phyloP scores from a whole-genome alignment of 2,113 vertebrate genomes.

The Willisornis vidua region DNA sequence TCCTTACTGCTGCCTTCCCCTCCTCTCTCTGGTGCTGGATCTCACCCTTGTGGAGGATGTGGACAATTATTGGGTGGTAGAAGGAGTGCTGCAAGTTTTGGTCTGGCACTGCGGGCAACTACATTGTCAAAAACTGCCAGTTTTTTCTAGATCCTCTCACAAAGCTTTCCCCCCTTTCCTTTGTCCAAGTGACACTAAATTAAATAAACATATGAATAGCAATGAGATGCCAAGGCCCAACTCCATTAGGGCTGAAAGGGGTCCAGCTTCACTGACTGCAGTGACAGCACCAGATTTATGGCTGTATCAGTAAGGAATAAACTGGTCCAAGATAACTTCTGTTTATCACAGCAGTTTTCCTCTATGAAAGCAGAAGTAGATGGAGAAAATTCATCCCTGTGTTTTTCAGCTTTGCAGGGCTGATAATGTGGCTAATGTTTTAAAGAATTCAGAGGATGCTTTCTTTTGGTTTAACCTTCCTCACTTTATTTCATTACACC shows the following conservation, averaged over 20 bases:
- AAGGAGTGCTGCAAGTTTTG: not conserved
- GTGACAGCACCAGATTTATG: not conserved
- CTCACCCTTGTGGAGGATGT: rapidly evolving
- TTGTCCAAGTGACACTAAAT: not conserved
- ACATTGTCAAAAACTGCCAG: not conserved
- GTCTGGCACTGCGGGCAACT: not conserved
- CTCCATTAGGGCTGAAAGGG: not conserved
- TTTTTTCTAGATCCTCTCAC: not conserved
- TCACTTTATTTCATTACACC: constrained; percentile 52
- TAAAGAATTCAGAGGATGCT: constrained; percentile 38
- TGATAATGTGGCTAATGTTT: not conserved
- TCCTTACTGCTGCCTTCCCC: not conserved
- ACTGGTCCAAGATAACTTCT: constrained; percentile 30
- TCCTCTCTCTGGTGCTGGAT: not conserved
- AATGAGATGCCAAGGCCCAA: not conserved
- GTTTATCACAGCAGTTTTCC: not conserved
- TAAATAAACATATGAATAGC: not conserved
- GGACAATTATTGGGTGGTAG: not conserved
- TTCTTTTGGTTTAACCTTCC: constrained; percentile 59
- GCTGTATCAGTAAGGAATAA: not conserved
- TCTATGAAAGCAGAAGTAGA: constrained; percentile 26
- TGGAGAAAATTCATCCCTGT: not conserved
- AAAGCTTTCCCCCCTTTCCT: not conserved
- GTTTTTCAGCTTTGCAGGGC: not conserved
- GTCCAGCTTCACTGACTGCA: not conserved